These are phyloP conservation scores for Dromaius novaehollandiae DNA, from an alignment of 2,113 vertebrate genomes.

Conservation along the genomic window DNA sequence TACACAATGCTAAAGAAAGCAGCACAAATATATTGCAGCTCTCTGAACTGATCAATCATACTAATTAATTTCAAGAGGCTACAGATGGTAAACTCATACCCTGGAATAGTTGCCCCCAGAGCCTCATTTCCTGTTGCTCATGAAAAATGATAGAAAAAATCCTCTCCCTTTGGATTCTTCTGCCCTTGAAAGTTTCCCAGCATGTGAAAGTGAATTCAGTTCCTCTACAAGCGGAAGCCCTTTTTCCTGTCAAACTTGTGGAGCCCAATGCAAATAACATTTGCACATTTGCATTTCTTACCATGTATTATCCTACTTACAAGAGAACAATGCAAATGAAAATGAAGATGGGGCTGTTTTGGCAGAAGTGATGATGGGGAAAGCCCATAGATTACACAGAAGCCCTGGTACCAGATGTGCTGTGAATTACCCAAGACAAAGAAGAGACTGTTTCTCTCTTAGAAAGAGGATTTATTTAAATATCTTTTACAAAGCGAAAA, in stretches of 20 bases:
- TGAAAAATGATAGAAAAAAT: background rate
- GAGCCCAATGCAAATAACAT: background rate
- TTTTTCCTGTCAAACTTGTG: background rate
- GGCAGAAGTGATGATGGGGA: background rate
- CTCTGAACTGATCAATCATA: background rate
- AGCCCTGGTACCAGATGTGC: background rate
- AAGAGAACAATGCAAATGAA: background rate
- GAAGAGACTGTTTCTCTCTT: background rate
- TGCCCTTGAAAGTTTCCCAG: background rate
- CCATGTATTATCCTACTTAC: background rate
- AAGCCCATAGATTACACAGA: background rate
- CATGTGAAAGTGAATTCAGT: background rate
- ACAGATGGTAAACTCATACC: background rate
- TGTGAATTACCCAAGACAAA: background rate
- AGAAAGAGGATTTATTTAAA: background rate
- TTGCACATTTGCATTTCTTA: background rate
- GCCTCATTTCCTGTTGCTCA: background rate
- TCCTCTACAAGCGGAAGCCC: background rate
- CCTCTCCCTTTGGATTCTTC: background rate
- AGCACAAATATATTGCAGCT: background rate
- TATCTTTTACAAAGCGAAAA: background rate
- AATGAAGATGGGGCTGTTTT: background rate
- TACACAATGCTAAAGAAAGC: background rate
- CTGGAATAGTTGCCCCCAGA: background rate
- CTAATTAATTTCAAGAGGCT: background rate